A percentile compares a stretch with the other conserved stretches of the same genome.
phyloP scores from a whole-genome alignment of 2,888 invertebrate species.

The Nephrocerus scutellatus region DNA sequence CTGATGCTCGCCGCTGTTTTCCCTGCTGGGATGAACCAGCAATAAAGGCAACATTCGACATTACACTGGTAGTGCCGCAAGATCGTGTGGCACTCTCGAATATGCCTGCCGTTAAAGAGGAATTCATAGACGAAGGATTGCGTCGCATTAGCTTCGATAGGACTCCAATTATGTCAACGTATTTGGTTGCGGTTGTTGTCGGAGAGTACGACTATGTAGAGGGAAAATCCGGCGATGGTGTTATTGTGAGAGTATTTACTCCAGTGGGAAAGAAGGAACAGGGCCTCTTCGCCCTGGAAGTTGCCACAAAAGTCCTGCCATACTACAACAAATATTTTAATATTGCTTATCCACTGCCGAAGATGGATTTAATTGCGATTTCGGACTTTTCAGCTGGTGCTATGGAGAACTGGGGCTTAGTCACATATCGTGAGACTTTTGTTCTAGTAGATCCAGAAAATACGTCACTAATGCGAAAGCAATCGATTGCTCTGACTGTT shows the following conservation, averaged over 20 bases:
- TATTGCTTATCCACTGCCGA: constrained; percentile 90
- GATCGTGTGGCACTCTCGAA: constrained; percentile 85
- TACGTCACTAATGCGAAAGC: constrained; percentile 75
- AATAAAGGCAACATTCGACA: constrained; percentile 89
- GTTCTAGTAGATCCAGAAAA: constrained; percentile 84
- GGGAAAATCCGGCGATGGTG: constrained; percentile 72
- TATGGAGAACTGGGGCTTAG: constrained; percentile 97
- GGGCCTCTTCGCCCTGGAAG: constrained; percentile 84
- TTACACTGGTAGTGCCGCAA: constrained; percentile 73
- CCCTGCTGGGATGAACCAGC: constrained; percentile 99
- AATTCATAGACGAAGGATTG: constrained; percentile 46
- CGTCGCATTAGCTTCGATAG: constrained; percentile 63
- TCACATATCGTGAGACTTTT: constrained; percentile 88
- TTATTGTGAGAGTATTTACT: constrained; percentile 74
- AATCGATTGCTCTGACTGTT: constrained; percentile 81
- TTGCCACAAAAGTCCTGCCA: constrained; percentile 84
- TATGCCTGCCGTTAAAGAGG: constrained; percentile 63
- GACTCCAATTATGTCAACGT: constrained; percentile 92
- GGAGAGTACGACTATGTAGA: constrained; percentile 95
- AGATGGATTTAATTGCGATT: constrained; percentile 93
- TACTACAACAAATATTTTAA: constrained; percentile 94
- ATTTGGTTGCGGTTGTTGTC: constrained; percentile 87
- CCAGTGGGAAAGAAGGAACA: constrained; percentile 88
- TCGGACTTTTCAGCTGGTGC: constrained; percentile 93
- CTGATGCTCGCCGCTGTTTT: constrained; percentile 86